A percentile compares a stretch with the other conserved stretches of the same genome.
phyloP scores from a whole-genome alignment of 2,797 vertebrate species.

The Poecilia picta region DNA sequence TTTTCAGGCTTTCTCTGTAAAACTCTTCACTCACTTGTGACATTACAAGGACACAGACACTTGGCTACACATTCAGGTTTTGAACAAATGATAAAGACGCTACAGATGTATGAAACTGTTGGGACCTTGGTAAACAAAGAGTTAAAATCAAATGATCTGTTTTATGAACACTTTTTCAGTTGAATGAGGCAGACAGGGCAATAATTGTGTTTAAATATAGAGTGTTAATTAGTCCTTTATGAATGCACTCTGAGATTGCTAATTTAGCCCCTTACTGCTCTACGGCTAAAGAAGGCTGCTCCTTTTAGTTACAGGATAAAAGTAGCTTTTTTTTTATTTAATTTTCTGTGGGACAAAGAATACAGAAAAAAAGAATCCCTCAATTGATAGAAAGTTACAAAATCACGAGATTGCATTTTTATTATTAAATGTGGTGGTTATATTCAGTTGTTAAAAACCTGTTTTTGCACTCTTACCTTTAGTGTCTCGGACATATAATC shows the following conservation, averaged over 20 bases:
- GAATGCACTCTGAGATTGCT: conserved; percentile 33
- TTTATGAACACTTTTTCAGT: conserved; percentile 61
- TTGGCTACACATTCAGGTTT: conserved; percentile 46
- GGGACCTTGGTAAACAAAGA: conserved; percentile 64
- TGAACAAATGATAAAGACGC: conserved; percentile 59
- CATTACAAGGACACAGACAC: conserved; percentile 57
- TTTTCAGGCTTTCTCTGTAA: conserved; percentile 45
- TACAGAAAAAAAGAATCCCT: background rate
- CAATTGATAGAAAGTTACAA: background rate
- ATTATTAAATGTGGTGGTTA: background rate
- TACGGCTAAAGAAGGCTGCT: conserved; percentile 35
- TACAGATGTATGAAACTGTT: conserved; percentile 15
- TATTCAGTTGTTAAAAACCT: background rate
- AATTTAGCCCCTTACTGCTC: conserved; percentile 23
- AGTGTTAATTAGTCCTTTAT: conserved; percentile 62
- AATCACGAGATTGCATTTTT: background rate
- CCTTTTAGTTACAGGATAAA: conserved; percentile 23
- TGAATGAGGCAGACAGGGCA: conserved; percentile 45
- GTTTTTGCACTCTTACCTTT: background rate
- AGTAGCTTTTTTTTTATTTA: conserved; percentile 20
- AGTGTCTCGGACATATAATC: background rate
- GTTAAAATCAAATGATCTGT: conserved; percentile 49
- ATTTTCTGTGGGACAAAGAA: conserved; percentile 9
- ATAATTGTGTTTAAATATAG: conserved; percentile 51
- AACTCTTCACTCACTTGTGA: conserved; percentile 59